phyloP scores from a whole-genome alignment of 2,113 vertebrate species.

The Bagarius yarrelli region DNA sequence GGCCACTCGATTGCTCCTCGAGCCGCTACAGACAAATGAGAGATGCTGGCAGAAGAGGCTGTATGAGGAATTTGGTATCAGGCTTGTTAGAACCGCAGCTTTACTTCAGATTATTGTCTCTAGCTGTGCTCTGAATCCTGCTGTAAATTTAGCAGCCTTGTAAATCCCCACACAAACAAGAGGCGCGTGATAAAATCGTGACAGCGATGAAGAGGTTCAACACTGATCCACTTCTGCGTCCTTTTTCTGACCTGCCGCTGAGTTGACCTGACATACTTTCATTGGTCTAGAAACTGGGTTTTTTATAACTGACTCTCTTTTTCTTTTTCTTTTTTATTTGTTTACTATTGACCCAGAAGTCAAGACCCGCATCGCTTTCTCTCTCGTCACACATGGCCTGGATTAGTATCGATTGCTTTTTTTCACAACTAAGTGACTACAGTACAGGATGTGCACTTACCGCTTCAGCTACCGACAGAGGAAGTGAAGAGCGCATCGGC shows the following conservation, averaged over 20 bases:
- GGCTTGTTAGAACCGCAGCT: not conserved
- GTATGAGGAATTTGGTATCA: constrained; percentile 11
- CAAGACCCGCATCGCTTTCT: not conserved
- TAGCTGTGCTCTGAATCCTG: not conserved
- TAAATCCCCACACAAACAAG: constrained; percentile 26
- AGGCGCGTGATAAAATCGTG: constrained; percentile 4
- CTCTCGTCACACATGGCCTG: not conserved
- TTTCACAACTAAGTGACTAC: not conserved
- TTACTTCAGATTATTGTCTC: constrained; percentile 30
- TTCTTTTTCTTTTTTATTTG: constrained; percentile 19
- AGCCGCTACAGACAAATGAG: constrained; percentile 1
- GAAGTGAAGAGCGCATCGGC: not conserved
- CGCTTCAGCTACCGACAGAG: not conserved
- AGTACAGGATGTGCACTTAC: not conserved
- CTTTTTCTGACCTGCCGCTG: constrained; percentile 16
- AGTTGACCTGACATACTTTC: constrained; percentile 26
- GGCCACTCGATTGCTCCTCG: not conserved
- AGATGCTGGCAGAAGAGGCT: constrained; percentile 2
- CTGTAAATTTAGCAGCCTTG: constrained; percentile 10
- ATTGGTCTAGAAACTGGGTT: not conserved
- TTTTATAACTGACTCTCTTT: not conserved
- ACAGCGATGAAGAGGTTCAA: constrained; percentile 6
- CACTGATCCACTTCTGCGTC: constrained; percentile 37
- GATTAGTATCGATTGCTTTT: constrained; percentile 19
- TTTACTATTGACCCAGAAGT: constrained; percentile 36